Base-by-base conservation (phyloP, 1,140 invertebrate genomes). In the Tetramorium parvispinum region DNA sequence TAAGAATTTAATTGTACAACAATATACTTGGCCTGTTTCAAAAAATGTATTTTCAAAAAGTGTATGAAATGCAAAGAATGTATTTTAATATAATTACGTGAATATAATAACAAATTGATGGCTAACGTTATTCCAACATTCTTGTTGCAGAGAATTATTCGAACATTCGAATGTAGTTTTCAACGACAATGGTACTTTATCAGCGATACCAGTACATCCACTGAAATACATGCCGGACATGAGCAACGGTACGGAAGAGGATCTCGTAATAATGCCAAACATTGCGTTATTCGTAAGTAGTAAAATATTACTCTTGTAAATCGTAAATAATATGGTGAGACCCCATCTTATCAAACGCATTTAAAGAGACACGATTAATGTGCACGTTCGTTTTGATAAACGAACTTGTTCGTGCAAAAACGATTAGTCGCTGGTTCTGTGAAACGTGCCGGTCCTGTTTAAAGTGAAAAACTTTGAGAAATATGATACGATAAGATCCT, bases 261-360 rank as follows among this genome's bases (percentile, higher is more conserved):
- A 99, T 91, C 93, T 97, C 0, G 94, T 99, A 8, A 96, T 97
- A 8, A 96, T 99, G 87, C 97, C 98, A 0, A 98, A 99, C 92
- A 98, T 99, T 85, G 98, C 98, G 8, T 96, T 99, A 91, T 93
- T 99, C 96, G 98, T 99, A 94, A 97, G 97, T 96, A 21, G 53
- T 46, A 75, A 65, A 77, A 49, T 57, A 59, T 51, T 40, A 46
- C 8, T 73, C 11, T 82, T 37, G 6, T 51, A 63, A 40, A 68
- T 78, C 2, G 5, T 61, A 59, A 73, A 73, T 75, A 3, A 49
- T 5, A 27, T 2, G 1, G 5, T 37, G 16, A 10, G 4, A 70
- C 40, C 4, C 27, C 24, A 37, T 73, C 27, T 71, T 66, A 51
- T 24, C 43, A 4, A 24, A 18, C 13, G 32, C 24, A n/a, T 3